Percentiles rank a stretch among this genome's conserved stretches.
Conservation (phyloP, 2,888 invertebrate genomes). For the Tribolium freemani region DNA sequence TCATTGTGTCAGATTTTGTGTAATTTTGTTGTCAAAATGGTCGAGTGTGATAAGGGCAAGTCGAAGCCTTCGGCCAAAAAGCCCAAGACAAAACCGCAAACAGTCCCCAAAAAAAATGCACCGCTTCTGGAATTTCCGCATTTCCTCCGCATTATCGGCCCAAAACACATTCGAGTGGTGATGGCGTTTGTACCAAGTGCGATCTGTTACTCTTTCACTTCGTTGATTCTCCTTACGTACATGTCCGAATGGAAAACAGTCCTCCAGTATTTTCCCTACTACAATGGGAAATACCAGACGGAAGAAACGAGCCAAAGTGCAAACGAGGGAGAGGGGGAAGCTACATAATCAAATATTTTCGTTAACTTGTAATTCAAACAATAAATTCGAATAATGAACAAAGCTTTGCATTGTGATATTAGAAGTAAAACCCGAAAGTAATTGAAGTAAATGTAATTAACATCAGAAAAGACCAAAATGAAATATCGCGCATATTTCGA, state of each 20-base stretch:
- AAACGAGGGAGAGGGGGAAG: neutral
- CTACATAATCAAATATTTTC: conserved; percentile 12
- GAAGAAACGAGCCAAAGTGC: neutral
- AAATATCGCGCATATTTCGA: conserved; percentile 39
- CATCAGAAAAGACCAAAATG: conserved; percentile 41
- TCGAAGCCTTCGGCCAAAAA: neutral
- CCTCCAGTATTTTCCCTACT: conserved; percentile 53
- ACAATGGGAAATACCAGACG: conserved; percentile 49
- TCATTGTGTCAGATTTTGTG: neutral
- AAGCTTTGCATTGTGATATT: conserved; percentile 40
- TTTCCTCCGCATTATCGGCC: conserved; percentile 40
- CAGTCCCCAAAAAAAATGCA: neutral
- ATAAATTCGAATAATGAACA: neutral
- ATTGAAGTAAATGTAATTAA: conserved; percentile 10
- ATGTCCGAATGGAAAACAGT: conserved; percentile 53
- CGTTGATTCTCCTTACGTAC: conserved; percentile 43
- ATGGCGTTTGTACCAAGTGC: conserved; percentile 46
- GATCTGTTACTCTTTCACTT: conserved; percentile 43
- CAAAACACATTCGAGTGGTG: conserved; percentile 45
- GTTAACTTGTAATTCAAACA: conserved; percentile 3
- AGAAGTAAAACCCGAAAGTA: conserved; percentile 19
- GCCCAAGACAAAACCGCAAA: neutral
- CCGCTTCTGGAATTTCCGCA: conserved; percentile 24
- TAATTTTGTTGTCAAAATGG: conserved; percentile 8
- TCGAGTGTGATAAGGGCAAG: neutral